phyloP scores from a whole-genome alignment of 2,797 vertebrate species.

The Diplodus puntazzo region DNA sequence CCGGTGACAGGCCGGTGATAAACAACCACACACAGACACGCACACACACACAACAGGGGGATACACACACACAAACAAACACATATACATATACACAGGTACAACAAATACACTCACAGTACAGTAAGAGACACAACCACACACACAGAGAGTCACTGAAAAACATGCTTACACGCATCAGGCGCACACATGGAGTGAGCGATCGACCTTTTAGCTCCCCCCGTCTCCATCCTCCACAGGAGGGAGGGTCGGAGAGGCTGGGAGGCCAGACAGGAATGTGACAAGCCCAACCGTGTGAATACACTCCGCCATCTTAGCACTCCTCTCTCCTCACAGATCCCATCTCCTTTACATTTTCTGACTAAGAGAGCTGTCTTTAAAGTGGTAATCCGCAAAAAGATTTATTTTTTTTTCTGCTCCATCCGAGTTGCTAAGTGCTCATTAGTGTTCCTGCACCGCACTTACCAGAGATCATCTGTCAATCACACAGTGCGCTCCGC shows the following conservation, averaged over 20 bases:
- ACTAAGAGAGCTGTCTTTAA: conserved; percentile 42
- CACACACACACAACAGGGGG: conserved; percentile 17
- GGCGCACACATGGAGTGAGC: conserved; percentile 6
- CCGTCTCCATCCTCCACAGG: conserved; percentile 34
- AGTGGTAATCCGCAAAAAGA: conserved; percentile 45
- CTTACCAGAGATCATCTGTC: conserved; percentile 53
- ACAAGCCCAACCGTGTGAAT: conserved; percentile 54
- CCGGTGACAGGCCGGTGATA: conserved; percentile 74
- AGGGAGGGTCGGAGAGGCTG: conserved; percentile 23
- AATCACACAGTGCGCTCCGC: conserved; percentile 36
- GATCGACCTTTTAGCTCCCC: conserved; percentile 24
- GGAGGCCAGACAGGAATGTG: conserved; percentile 62
- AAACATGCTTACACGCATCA: conserved; percentile 28
- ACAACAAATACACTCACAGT: conserved; percentile 18
- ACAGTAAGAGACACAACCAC: background rate
- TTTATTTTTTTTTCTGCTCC: background rate
- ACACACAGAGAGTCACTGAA: background rate
- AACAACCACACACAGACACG: conserved; percentile 63
- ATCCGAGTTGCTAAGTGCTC: conserved; percentile 47
- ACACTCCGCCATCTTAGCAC: conserved; percentile 32
- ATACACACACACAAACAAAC: conserved; percentile 18
- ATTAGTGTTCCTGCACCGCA: conserved; percentile 48
- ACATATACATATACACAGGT: conserved; percentile 5
- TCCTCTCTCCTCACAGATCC: conserved; percentile 50
- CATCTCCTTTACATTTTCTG: conserved; percentile 48